Conservation (phyloP, 2,888 invertebrate genomes). For the Heterodera filipjevi region DNA sequence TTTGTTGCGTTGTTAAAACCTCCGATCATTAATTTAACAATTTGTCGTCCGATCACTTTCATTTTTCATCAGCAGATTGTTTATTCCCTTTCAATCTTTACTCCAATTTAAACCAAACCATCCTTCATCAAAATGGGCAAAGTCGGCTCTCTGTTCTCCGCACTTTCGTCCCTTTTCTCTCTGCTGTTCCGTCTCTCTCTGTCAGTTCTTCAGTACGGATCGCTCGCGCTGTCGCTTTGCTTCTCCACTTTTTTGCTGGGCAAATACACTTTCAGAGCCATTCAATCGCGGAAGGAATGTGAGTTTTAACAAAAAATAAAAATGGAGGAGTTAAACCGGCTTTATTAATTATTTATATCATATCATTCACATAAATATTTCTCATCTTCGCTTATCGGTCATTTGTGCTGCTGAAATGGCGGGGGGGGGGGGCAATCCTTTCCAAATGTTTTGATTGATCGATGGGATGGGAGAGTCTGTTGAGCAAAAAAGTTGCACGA, state of each 20-base stretch:
- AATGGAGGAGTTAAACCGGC: neutral
- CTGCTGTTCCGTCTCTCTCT: slow-evolving; percentile 47
- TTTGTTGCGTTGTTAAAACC: too few relatives aligned
- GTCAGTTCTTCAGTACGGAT: slow-evolving; percentile 46
- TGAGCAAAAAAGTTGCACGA: neutral
- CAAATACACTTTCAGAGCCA: slow-evolving; percentile 49
- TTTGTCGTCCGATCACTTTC: too few relatives aligned
- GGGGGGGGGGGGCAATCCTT: neutral
- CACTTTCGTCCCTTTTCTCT: slow-evolving; percentile 50
- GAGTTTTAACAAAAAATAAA: slow-evolving; percentile 23
- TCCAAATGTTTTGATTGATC: slow-evolving; percentile 2
- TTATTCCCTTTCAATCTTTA: too few relatives aligned
- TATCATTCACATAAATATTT: neutral
- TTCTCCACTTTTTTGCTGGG: slow-evolving; percentile 54
- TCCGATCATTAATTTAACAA: too few relatives aligned
- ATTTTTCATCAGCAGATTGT: too few relatives aligned
- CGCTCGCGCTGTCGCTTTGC: slow-evolving; percentile 50
- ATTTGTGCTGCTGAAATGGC: neutral
- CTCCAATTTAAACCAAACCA: neutral
- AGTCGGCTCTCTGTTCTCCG: slow-evolving; percentile 52
- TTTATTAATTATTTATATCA: neutral
- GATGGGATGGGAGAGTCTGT: neutral
- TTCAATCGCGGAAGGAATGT: slow-evolving; percentile 54
- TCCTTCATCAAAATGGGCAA: slow-evolving; percentile 48
- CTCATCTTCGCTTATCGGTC: slow-evolving; percentile 10